Evolutionary conservation across 2,888 invertebrate species (phyloP), one percentile per base, ranked within the genome.

Genomic region (Hyalella azteca): DNA sequence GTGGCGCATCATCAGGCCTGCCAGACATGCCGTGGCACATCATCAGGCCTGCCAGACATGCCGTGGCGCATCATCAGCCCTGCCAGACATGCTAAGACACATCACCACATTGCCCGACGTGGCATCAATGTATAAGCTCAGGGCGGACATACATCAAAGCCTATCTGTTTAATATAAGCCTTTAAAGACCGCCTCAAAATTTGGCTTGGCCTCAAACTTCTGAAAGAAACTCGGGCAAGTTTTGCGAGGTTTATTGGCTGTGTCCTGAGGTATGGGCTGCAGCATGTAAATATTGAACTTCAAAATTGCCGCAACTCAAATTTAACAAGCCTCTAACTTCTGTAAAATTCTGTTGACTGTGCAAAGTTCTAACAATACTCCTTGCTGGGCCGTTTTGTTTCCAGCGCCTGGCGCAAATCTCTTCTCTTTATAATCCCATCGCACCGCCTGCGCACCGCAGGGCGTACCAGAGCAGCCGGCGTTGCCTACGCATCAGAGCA

Each of bases 241-340:
- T 66, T 66, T 66, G 19, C 22, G 36, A 29, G 66, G 66, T 66
- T 36, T 66, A 66, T 66, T 66, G 66, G 66, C 32, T 66, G 36
- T 36, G 36, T 36, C 36, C 66, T 66, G 36, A 66, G 36, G 66
- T 66, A 36, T 29, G 66, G 66, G 11, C 66, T 36, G 45, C 66
- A 36, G 66, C 66, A 66, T 66, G 66, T 66, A 66, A 66, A 66
- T 66, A 66, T 66, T 66, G 66, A 36, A 36, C 29, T 66, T 66
- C 39, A 66, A 66, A 66, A 36, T 66, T 66, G 66, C 66, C 32
- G 36, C 66, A 66, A 66, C 36, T 66, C 66, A 66, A 66, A 66
- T 66, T 66, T 66, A 66, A 66, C 66, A 66, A 36, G 66, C 36
- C 36, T 7, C 66, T 36, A 66, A 66, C 66, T 66, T 66, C 15